Evolutionary conservation across 1,140 invertebrate species (phyloP).

Genomic region (Heterodera carotae): DNA sequence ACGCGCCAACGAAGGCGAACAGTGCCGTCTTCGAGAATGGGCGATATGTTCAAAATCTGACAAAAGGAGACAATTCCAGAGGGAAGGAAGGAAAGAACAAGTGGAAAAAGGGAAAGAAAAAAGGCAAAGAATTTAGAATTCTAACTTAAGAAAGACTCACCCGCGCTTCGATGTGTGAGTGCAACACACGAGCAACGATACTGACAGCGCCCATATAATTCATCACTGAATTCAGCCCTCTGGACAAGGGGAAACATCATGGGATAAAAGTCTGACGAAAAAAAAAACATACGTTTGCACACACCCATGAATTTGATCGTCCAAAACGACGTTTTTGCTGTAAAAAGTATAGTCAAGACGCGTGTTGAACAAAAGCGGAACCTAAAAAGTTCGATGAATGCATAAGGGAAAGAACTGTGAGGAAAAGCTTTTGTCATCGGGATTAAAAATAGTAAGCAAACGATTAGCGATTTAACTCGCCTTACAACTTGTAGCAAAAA

Average conservation of each 20-base stretch:
- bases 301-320: conserved; percentile 41
- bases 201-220: conserved; percentile 24
- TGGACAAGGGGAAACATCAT: not conserved
- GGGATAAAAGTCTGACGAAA: not conserved
- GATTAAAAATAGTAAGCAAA: too few species aligned
- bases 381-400: conserved; percentile 20
- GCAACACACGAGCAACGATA: conserved; percentile 20
- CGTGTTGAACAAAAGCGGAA: conserved; percentile 43
- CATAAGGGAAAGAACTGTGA: too few species aligned
- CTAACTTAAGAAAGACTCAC: too few species aligned
- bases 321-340: conserved; percentile 39
- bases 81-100: too few species aligned
- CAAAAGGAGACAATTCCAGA: not conserved
- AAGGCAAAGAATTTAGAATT: too few species aligned
- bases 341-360: conserved; percentile 49
- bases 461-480: too few species aligned
- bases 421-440: too few species aligned
- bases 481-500: too few species aligned
- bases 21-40: conserved; percentile 45
- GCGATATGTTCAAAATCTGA: conserved; percentile 40
- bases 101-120: not conserved
- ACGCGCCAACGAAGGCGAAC: conserved; percentile 47
- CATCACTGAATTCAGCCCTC: conserved; percentile 23
- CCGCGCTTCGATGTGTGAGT: conserved; percentile 17
- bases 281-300: conserved; percentile 14